These are phyloP conservation scores for Mellivora capensis DNA, from an alignment of 2,113 vertebrate species.

Conservation along the genomic window DNA sequence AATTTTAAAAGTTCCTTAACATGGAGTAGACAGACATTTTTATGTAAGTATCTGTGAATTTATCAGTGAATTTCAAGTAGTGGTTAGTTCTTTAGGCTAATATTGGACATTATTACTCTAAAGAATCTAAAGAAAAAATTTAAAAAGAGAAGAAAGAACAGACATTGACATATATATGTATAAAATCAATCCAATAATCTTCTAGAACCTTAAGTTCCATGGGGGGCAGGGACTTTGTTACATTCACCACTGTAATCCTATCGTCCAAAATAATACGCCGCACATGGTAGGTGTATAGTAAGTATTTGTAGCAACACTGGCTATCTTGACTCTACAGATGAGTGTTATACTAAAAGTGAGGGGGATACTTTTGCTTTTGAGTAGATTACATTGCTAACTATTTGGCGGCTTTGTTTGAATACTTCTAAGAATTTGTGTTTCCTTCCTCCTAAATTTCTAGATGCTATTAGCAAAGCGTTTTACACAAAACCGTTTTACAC, in stretches of 20 bases:
- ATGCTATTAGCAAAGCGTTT: neutral
- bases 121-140: neutral
- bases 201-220: neutral
- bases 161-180: neutral
- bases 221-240: neutral
- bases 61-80: neutral
- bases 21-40: neutral
- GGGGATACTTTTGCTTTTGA: neutral
- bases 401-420: neutral
- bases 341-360: neutral
- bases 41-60: neutral
- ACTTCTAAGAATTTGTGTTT: neutral
- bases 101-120: neutral
- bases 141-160: neutral
- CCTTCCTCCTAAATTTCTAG: neutral
- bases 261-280: neutral
- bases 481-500: neutral
- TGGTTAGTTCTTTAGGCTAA: neutral
- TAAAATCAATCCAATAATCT: neutral
- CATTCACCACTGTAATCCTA: neutral
- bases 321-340: neutral
- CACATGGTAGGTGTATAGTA: neutral
- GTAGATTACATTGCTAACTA: neutral
- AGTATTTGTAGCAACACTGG: neutral
- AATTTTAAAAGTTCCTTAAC: neutral